A percentile compares a stretch with the other conserved stretches of the same genome.
Conservation (phyloP, 2,888 invertebrate species). For the Ischnura elegans region DNA sequence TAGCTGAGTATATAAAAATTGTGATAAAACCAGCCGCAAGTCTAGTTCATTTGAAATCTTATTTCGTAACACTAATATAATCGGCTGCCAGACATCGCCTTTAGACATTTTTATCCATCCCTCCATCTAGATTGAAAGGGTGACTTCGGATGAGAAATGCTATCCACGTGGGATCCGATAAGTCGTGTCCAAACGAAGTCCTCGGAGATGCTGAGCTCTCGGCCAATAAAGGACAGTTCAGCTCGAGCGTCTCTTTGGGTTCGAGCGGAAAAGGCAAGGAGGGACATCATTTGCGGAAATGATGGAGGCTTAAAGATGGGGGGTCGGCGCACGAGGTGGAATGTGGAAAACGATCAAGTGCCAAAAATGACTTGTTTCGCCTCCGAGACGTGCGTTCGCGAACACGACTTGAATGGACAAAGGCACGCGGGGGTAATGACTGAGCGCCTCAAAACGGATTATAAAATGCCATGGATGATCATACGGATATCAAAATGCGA, state of each 20-base stretch:
- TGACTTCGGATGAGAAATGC: background rate
- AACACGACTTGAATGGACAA: background rate
- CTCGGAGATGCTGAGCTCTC: background rate
- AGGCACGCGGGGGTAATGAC: background rate
- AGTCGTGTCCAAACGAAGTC: background rate
- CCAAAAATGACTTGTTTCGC: background rate
- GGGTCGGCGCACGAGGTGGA: background rate
- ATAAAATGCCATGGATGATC: too few species aligned
- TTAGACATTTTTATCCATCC: too few species aligned
- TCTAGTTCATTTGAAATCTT: too few species aligned
- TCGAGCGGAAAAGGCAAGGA: background rate
- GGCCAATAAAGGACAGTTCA: background rate
- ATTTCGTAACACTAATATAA: too few species aligned
- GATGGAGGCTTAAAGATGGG: background rate
- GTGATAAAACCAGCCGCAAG: too few species aligned
- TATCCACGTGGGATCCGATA: background rate
- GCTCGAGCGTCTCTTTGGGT: background rate
- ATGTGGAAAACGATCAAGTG: background rate
- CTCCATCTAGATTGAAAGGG: background rate
- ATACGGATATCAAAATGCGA: too few species aligned
- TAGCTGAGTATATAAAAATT: too few species aligned
- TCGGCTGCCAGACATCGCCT: too few species aligned
- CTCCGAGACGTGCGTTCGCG: background rate
- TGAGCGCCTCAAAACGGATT: too few species aligned
- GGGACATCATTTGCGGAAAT: background rate